A percentile compares a stretch with the other conserved stretches of the same genome.
These are phyloP conservation scores for Sarcophaga peregrina DNA, from an alignment of 1,140 invertebrate species.

Conservation along the genomic window DNA sequence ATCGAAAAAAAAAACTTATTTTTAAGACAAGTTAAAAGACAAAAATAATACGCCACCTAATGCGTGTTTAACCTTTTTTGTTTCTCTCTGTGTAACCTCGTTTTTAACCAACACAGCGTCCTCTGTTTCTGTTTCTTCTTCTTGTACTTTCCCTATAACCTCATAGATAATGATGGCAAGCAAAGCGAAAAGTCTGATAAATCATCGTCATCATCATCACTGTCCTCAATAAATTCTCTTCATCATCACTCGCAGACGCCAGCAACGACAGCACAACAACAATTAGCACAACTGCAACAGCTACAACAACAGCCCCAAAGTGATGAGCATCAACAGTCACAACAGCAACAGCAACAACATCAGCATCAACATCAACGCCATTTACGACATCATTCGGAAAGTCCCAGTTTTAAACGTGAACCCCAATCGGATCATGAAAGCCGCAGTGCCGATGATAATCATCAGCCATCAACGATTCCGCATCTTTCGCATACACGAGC, in stretches of 20 bases:
- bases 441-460: slow-evolving; percentile 47
- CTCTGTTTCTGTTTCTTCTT: slow-evolving; percentile 48
- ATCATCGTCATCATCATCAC: slow-evolving; percentile 57
- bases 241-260: slow-evolving; percentile 35
- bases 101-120: slow-evolving; percentile 56
- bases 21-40: background rate
- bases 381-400: slow-evolving; percentile 53
- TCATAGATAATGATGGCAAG: slow-evolving; percentile 59
- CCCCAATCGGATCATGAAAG: slow-evolving; percentile 66
- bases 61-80: slow-evolving; percentile 31
- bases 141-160: slow-evolving; percentile 54
- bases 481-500: slow-evolving; percentile 62
- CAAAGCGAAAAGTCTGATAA: slow-evolving; percentile 64
- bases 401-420: slow-evolving; percentile 62
- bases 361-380: slow-evolving; percentile 46
- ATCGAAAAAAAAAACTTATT: background rate
- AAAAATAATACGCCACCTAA: slow-evolving; percentile 34
- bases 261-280: slow-evolving; percentile 9
- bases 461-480: slow-evolving; percentile 56
- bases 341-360: slow-evolving; percentile 46
- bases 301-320: slow-evolving; percentile 32
- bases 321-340: background rate
- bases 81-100: slow-evolving; percentile 39
- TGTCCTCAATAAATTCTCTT: slow-evolving; percentile 46
- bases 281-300: slow-evolving; percentile 42